Percentiles rank a stretch among this genome's conserved stretches.
These are phyloP conservation scores for Tetramorium bicarinatum DNA, from an alignment of 2,888 invertebrate species.

Conservation along the genomic window DNA sequence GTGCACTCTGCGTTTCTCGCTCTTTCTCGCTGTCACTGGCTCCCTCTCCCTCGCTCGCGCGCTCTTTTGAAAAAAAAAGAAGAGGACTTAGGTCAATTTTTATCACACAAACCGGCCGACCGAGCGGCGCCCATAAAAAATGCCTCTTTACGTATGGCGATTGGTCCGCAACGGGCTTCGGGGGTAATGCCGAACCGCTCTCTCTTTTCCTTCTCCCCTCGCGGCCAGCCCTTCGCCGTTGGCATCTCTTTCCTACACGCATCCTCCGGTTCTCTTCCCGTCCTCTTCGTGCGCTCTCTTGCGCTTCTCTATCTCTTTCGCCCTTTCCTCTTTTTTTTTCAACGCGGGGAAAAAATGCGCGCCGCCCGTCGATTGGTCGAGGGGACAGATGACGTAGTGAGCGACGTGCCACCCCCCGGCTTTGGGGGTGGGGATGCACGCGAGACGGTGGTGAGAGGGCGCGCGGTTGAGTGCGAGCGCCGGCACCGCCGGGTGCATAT, in stretches of 20 bases:
- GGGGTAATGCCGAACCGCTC: constrained; percentile 84
- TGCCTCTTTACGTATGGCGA: constrained; percentile 87
- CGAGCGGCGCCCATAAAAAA: constrained; percentile 86
- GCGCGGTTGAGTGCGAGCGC: constrained; percentile 72
- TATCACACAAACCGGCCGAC: constrained; percentile 85
- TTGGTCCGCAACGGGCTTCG: constrained; percentile 85
- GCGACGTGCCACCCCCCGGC: constrained; percentile 85
- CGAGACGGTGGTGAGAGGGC: constrained; percentile 76
- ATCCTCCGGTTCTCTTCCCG: constrained; percentile 52
- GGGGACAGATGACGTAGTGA: constrained; percentile 87
- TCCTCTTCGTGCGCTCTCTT: constrained; percentile 58
- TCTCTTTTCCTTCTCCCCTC: constrained; percentile 68
- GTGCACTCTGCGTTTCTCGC: constrained; percentile 28
- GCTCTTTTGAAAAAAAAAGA: constrained; percentile 78
- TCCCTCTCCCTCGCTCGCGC: constrained; percentile 53
- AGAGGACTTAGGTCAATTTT: constrained; percentile 86
- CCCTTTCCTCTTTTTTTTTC: constrained; percentile 81
- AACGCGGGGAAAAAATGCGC: constrained; percentile 85
- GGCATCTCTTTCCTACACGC: constrained; percentile 52
- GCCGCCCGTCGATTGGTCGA: constrained; percentile 86
- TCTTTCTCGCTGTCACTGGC: constrained; percentile 53
- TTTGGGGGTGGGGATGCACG: constrained; percentile 79
- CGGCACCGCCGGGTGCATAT: constrained; percentile 73
- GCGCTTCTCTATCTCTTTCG: constrained; percentile 74
- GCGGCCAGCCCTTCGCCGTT: constrained; percentile 57